Conservation (phyloP, 1,140 invertebrate species). For the Drosophila willistoni region DNA sequence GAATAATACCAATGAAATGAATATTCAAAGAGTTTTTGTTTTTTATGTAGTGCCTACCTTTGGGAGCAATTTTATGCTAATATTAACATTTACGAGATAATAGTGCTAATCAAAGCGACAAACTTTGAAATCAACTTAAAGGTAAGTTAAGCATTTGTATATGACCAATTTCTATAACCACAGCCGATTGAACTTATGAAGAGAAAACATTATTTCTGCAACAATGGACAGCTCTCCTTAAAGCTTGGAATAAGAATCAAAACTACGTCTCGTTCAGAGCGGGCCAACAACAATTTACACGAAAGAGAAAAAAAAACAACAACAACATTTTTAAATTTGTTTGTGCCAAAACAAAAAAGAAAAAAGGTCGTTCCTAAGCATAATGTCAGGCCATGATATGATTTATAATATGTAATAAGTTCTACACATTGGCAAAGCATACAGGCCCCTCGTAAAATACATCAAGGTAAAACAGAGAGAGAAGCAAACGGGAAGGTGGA, state of each 20-base stretch:
- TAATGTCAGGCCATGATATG: constrained; percentile 76
- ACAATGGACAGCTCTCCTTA: too few species aligned
- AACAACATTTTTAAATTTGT: constrained; percentile 13
- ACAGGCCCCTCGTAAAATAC: constrained; percentile 48
- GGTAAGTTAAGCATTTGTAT: too few species aligned
- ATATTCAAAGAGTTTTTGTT: neutral
- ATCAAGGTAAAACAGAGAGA: constrained; percentile 41
- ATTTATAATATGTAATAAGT: constrained; percentile 80
- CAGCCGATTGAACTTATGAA: neutral
- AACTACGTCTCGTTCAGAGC: neutral
- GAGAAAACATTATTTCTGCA: neutral
- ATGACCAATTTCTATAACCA: too few species aligned
- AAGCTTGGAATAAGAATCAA: neutral
- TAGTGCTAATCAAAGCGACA: too few species aligned
- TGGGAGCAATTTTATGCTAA: neutral
- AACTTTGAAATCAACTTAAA: too few species aligned
- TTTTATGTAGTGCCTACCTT: neutral
- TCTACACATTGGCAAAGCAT: constrained; percentile 54
- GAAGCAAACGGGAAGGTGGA: neutral
- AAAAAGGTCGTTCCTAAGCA: constrained; percentile 60
- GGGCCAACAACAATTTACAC: neutral
- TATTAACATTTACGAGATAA: too few species aligned
- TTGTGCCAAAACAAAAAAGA: constrained; percentile 44
- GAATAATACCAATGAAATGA: constrained; percentile 6
- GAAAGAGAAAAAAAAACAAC: constrained; percentile 12